Base-by-base conservation (phyloP, 2,888 invertebrate species). In the Drosophila lacicola region DNA sequence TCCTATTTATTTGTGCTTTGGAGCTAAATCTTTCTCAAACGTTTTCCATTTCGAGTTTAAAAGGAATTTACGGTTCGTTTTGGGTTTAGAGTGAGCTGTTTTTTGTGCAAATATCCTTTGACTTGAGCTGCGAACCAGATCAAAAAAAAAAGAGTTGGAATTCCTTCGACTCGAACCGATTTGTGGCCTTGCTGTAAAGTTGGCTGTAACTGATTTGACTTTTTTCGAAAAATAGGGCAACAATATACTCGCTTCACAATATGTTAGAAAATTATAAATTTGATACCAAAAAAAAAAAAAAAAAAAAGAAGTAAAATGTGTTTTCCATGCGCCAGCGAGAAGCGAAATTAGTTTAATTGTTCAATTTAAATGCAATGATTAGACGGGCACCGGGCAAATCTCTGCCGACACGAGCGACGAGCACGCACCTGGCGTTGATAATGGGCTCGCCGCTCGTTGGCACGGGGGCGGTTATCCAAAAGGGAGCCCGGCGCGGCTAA, bases 361-460 rank as follows among this genome's bases (percentile, higher is more conserved):
- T 61, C 76, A 84, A 86, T 88, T 84, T 78, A 58, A 86, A 72
- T 68, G 82, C 77, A 70, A 74, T 89, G 82, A 87, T 83, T 85
- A 80, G 77, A 69, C 51, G 62, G 66, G 50, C 36, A 29, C 33
- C 37, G 37, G 36, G 29, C 42, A 55, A 62, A 69, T 70, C 69
- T 65, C 49, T 61, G 58, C 11, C 74, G 78, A 80, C 78, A 84
- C 81, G 76, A 75, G 80, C 70, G 60, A 47, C 75, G 82, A 78
- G 70, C 83, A 85, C 83, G 78, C 84, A 83, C 53, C 69, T 83
- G 87, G 75, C 87, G 87, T 70, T 88, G 78, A 83, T 88, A 84
- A 84, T 88, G 70, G 54, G 29, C 36, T 19, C 65, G 46, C 13
- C 44, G 29, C 29, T 8, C 29, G 29, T 8, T 8, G 29, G 29